phyloP scores from a whole-genome alignment of 2,113 vertebrate species.

The Ranitomeya imitator region DNA sequence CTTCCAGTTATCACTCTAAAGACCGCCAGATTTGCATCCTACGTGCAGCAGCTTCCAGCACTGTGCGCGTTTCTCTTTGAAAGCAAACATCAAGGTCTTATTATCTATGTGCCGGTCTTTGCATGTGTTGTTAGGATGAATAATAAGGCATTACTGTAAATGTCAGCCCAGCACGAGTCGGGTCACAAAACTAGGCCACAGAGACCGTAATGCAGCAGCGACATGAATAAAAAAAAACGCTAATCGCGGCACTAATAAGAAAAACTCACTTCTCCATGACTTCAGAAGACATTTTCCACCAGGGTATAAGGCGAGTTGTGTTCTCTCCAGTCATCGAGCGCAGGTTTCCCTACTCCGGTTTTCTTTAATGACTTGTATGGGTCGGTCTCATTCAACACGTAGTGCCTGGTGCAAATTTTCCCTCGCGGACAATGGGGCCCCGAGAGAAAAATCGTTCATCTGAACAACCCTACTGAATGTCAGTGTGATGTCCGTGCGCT shows the following conservation, averaged over 20 bases:
- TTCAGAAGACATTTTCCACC: not conserved
- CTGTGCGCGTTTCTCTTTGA: not conserved
- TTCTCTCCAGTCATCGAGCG: not conserved
- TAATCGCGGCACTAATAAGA: not conserved
- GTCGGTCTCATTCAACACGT: not conserved
- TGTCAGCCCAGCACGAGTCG: conserved; percentile 11
- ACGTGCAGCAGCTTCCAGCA: not conserved
- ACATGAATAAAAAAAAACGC: not conserved
- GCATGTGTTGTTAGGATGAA: not conserved
- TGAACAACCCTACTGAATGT: no score
- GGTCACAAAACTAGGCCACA: conserved; percentile 10
- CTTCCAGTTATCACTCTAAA: not conserved
- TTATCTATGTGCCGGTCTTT: not conserved
- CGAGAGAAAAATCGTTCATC: no score
- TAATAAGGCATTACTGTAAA: conserved; percentile 1
- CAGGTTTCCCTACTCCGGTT: no score
- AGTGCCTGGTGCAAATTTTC: no score
- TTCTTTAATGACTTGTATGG: not conserved
- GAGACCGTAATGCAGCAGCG: not conserved
- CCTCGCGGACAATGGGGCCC: no score
- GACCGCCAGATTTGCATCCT: not conserved
- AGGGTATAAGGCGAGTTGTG: not conserved
- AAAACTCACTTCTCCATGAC: not conserved
- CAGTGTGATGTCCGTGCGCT: no score
- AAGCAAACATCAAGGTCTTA: conserved; percentile 19